These are phyloP conservation scores for Vanacampus margaritifer DNA, from an alignment of 2,113 vertebrate genomes.

Conservation along the genomic window DNA sequence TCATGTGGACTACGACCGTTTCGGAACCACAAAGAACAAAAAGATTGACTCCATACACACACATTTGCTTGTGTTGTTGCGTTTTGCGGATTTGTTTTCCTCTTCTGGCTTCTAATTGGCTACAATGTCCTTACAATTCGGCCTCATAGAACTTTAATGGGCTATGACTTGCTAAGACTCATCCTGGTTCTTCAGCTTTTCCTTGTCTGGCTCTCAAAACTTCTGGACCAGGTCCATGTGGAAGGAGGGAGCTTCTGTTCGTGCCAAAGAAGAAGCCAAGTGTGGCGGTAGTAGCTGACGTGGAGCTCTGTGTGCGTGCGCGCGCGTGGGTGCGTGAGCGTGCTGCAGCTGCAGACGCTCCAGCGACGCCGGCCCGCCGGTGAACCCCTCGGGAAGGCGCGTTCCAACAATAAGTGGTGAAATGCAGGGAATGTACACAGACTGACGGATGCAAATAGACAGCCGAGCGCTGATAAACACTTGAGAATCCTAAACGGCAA, in stretches of 20 bases:
- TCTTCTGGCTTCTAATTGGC: not conserved
- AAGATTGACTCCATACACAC: too few species aligned
- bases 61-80: not conserved
- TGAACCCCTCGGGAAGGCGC: conserved; percentile 20
- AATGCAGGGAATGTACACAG: conserved; percentile 40
- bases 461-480: conserved; percentile 13
- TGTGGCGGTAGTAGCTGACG: conserved; percentile 51
- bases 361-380: conserved; percentile 30
- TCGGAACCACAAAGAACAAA: not conserved
- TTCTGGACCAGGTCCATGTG: conserved; percentile 28
- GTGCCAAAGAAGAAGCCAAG: conserved; percentile 30
- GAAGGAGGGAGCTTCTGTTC: not conserved
- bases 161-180: not conserved
- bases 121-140: not conserved
- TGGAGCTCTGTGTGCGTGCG: conserved; percentile 39
- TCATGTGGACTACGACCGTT: too few species aligned
- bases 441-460: conserved; percentile 23
- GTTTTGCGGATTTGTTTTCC: not conserved
- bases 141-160: not conserved
- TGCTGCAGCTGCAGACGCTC: conserved; percentile 55
- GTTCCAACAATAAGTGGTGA: conserved; percentile 19
- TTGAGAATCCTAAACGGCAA: not conserved
- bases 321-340: not conserved
- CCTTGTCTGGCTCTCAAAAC: conserved; percentile 36
- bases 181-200: conserved; percentile 7